phyloP scores from a whole-genome alignment of 2,888 invertebrate genomes.

The Caenorhabditis auriculariae region DNA sequence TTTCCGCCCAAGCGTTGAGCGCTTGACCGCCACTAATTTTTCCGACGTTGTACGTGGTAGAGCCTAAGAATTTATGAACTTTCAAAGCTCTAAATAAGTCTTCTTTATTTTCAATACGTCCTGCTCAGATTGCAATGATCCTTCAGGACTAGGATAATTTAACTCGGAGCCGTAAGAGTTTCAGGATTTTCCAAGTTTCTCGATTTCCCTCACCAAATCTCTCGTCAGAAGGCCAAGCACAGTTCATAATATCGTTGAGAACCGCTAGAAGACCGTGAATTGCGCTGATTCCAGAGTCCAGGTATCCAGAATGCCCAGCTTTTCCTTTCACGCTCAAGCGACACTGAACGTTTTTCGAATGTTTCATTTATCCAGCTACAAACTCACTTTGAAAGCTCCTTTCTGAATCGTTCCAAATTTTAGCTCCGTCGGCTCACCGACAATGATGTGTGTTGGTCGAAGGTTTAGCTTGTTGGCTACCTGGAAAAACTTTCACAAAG shows the following conservation, averaged over 20 bases:
- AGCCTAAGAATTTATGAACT: conserved; percentile 26
- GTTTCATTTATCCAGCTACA: not conserved
- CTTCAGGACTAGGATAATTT: no score
- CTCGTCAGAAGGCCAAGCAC: conserved; percentile 47
- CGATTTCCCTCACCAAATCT: conserved; percentile 40
- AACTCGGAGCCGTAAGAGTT: no score
- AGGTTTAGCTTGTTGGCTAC: conserved; percentile 49
- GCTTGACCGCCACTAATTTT: conserved; percentile 57
- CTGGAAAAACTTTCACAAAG: conserved; percentile 21
- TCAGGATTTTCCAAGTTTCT: no score
- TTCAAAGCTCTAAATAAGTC: no score
- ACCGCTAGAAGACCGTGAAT: conserved; percentile 53
- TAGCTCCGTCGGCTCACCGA: conserved; percentile 61
- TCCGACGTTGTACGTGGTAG: conserved; percentile 58
- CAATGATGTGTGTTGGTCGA: conserved; percentile 53
- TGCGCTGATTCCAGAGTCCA: conserved; percentile 53
- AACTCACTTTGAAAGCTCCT: conserved; percentile 52
- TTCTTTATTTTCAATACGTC: no score
- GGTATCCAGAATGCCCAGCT: conserved; percentile 57
- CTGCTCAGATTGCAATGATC: no score
- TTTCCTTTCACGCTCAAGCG: conserved; percentile 27
- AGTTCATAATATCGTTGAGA: conserved; percentile 42
- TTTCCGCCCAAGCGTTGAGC: conserved; percentile 54
- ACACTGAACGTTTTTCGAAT: conserved; percentile 25
- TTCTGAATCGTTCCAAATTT: conserved; percentile 57